A percentile compares a stretch with the other conserved stretches of the same genome.
Evolutionary conservation across 2,797 vertebrate species (phyloP).

Genomic region (Numenius phaeopus): DNA sequence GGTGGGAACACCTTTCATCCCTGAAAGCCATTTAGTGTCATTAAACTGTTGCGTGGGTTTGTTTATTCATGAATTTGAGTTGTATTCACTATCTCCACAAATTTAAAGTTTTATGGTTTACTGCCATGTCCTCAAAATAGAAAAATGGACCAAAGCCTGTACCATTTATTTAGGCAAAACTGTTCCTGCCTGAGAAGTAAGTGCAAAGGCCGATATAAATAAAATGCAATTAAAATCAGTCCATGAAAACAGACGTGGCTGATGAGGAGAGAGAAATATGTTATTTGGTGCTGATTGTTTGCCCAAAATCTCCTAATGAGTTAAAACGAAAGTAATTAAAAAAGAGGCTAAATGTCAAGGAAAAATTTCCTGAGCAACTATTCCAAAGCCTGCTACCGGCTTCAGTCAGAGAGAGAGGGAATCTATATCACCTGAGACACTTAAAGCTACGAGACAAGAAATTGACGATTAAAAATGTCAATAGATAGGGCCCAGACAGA

Average conservation of each 20-base stretch:
- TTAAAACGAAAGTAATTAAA: constrained; percentile 2
- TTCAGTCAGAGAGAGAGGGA: background rate
- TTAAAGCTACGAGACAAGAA: background rate
- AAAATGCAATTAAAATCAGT: constrained; percentile 15
- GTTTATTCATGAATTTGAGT: background rate
- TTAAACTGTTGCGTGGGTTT: background rate
- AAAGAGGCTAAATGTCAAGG: background rate
- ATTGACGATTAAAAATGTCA: background rate
- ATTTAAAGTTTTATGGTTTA: background rate
- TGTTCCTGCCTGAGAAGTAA: background rate
- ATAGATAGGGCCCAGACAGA: background rate
- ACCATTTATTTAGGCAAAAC: background rate
- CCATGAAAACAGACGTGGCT: background rate
- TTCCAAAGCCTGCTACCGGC: background rate
- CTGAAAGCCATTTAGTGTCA: background rate
- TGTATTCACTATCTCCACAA: background rate
- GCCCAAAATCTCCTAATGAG: background rate
- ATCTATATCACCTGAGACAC: background rate
- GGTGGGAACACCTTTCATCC: background rate
- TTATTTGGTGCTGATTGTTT: background rate
- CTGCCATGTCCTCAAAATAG: background rate
- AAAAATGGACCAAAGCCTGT: background rate
- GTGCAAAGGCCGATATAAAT: background rate
- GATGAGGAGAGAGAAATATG: background rate
- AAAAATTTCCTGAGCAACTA: background rate